These are phyloP conservation scores for Molossus molossus DNA, from an alignment of 2,797 vertebrate species.

Conservation along the genomic window DNA sequence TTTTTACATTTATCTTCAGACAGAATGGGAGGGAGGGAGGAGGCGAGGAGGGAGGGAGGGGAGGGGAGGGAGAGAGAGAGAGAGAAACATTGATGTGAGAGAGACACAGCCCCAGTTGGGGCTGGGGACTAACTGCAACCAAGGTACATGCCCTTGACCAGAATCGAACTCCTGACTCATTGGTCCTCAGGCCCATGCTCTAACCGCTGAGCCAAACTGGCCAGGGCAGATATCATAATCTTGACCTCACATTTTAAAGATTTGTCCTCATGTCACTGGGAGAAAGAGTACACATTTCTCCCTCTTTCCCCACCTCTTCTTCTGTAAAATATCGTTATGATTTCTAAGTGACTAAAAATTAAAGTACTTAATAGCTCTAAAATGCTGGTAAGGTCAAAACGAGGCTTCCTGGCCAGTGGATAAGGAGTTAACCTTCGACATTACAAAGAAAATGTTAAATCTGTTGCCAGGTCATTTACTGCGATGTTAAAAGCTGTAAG, in stretches of 20 bases:
- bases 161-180: too few relatives aligned
- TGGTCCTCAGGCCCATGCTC: too few relatives aligned
- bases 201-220: too few relatives aligned
- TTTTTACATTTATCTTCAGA: too few relatives aligned
- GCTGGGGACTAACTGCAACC: too few relatives aligned
- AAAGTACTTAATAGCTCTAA: constrained; percentile 36
- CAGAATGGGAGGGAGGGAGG: too few relatives aligned
- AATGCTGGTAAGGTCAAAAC: constrained; percentile 68
- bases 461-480: constrained; percentile 78
- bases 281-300: not conserved
- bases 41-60: too few relatives aligned
- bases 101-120: too few relatives aligned
- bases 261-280: not conserved
- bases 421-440: constrained; percentile 77
- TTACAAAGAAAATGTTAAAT: constrained; percentile 79
- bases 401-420: constrained; percentile 53
- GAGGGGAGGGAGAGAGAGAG: too few relatives aligned
- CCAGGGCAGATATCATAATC: not conserved
- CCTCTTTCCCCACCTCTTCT: not conserved
- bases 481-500: constrained; percentile 71
- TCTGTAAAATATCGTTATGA: not conserved
- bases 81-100: too few relatives aligned
- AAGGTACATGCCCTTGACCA: too few relatives aligned
- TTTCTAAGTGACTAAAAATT: constrained; percentile 69
- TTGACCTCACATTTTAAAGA: not conserved